Evolutionary conservation across 2,797 vertebrate species (phyloP).

Genomic region (Stomatorhinus walkeri): DNA sequence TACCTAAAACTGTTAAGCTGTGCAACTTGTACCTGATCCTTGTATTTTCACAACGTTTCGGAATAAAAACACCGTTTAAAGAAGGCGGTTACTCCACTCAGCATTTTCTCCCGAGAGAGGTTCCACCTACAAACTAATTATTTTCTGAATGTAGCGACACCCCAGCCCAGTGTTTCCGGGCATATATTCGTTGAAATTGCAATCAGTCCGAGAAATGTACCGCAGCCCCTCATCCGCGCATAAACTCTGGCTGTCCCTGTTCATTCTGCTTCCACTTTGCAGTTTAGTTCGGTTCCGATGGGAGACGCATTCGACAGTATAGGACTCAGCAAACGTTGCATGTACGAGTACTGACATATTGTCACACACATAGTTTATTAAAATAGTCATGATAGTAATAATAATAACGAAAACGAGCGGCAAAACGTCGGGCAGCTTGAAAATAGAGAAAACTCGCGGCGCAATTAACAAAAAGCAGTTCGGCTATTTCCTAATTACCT

Average conservation of each 20-base stretch:
- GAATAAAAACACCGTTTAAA: not conserved
- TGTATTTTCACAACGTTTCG: not conserved
- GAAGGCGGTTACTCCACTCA: slow-evolving; percentile 6
- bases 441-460: not conserved
- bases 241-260: not conserved
- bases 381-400: not conserved
- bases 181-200: not conserved
- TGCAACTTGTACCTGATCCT: not conserved
- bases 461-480: slow-evolving; percentile 13
- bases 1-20: not conserved
- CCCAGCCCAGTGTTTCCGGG: not conserved
- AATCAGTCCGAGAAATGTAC: not conserved
- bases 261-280: not conserved
- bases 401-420: not conserved
- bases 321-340: not conserved
- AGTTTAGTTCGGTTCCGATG: slow-evolving; percentile 2
- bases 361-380: not conserved
- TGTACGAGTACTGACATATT: not conserved
- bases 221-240: not conserved
- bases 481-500: slow-evolving; percentile 66
- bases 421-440: not conserved
- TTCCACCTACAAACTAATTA: slow-evolving; percentile 12
- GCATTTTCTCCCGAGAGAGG: not conserved
- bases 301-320: not conserved
- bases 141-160: not conserved